phyloP scores from a whole-genome alignment of 2,888 invertebrate genomes.

The Tholera decimalis region DNA sequence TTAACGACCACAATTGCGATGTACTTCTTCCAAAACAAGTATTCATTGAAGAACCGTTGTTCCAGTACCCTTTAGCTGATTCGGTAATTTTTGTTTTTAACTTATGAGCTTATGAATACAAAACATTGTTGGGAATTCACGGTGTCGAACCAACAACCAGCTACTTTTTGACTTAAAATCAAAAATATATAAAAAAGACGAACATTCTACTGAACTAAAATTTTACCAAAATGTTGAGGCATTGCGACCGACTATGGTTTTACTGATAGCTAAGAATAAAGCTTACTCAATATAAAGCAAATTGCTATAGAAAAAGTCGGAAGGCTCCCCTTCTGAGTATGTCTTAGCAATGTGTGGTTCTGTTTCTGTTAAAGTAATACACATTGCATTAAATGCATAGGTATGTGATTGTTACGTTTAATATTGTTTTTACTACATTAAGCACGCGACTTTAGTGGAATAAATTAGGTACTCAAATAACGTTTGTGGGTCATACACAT shows the following conservation, averaged over 20 bases:
- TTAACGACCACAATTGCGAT: conserved; percentile 88
- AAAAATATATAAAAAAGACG: background rate
- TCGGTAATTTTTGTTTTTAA: conserved; percentile 71
- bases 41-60: conserved; percentile 86
- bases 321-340: too few species aligned
- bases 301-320: background rate
- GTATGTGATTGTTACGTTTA: too few species aligned
- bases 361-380: background rate
- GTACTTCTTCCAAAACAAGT: conserved; percentile 87
- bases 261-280: background rate
- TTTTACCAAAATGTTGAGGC: background rate
- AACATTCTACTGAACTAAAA: background rate
- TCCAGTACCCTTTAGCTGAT: conserved; percentile 82
- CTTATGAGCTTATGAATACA: background rate
- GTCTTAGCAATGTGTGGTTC: too few species aligned
- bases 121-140: background rate
- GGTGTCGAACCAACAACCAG: background rate
- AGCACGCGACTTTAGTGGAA: too few species aligned
- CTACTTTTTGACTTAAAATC: background rate
- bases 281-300: background rate
- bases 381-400: too few species aligned
- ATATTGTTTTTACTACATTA: too few species aligned
- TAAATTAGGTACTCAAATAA: too few species aligned
- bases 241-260: background rate
- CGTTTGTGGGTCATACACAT: too few species aligned